Evolutionary conservation across 2,797 vertebrate genomes (phyloP).

Genomic region (Acomys russatus): DNA sequence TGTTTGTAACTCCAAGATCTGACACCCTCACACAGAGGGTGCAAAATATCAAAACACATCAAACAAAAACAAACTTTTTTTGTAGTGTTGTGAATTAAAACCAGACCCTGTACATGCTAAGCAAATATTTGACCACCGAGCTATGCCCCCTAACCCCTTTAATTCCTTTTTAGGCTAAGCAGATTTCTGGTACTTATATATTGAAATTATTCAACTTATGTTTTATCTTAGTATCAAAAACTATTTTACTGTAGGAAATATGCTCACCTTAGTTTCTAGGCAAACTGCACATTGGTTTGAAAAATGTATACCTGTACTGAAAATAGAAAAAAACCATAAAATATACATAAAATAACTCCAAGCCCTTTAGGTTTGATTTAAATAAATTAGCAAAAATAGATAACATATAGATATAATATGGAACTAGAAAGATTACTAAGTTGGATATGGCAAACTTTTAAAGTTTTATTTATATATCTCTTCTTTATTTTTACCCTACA

Average conservation of each 20-base stretch:
- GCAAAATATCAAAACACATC: too few species aligned
- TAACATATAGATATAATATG: not conserved
- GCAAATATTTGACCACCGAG: not conserved
- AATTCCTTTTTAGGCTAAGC: not conserved
- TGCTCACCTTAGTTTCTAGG: conserved; percentile 34
- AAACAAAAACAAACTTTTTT: not conserved
- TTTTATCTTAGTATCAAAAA: not conserved
- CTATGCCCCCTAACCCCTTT: not conserved
- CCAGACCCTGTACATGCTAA: not conserved
- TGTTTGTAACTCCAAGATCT: too few species aligned
- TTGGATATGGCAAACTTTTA: not conserved
- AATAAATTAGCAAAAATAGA: not conserved
- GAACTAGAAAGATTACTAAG: not conserved
- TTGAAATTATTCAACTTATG: conserved; percentile 17
- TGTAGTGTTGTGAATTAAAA: not conserved
- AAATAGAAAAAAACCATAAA: not conserved
- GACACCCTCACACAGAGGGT: too few species aligned
- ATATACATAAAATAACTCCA: not conserved
- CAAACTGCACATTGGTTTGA: conserved; percentile 8
- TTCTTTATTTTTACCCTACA: not conserved
- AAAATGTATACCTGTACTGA: not conserved
- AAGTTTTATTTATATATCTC: not conserved
- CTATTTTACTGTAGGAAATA: conserved; percentile 45
- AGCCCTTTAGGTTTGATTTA: not conserved
- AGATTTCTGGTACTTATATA: conserved; percentile 41